phyloP scores from a whole-genome alignment of 2,113 vertebrate species.

The Progne subis region DNA sequence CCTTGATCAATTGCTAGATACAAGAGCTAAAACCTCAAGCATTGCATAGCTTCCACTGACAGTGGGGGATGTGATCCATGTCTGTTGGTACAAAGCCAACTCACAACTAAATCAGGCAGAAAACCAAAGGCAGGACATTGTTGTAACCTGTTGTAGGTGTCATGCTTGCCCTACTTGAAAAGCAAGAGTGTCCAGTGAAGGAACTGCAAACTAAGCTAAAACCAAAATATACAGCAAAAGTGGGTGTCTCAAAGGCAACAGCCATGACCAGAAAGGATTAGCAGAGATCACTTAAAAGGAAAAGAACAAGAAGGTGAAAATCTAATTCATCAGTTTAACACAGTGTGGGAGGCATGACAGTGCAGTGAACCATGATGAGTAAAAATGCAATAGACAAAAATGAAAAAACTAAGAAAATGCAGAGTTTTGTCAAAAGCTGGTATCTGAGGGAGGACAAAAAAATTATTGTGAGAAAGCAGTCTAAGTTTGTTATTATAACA shows the following conservation, averaged over 20 bases:
- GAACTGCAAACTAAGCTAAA: slow-evolving; percentile 3
- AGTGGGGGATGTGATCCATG: not conserved
- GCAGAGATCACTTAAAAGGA: not conserved
- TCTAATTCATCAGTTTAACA: not conserved
- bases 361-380: not conserved
- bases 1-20: not conserved
- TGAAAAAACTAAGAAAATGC: not conserved
- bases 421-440: not conserved
- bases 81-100: not conserved
- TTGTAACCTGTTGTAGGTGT: not conserved
- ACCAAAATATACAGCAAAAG: not conserved
- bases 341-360: not conserved
- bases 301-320: not conserved
- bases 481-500: not conserved
- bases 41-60: not conserved
- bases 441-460: not conserved
- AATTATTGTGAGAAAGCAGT: not conserved
- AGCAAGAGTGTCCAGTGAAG: not conserved
- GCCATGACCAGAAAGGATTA: not conserved
- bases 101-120: not conserved
- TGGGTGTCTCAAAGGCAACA: not conserved
- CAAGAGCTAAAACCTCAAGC: not conserved
- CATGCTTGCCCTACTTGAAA: slow-evolving; percentile 15
- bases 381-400: not conserved
- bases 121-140: not conserved